Evolutionary conservation across 2,888 invertebrate genomes (phyloP), one percentile per base, ranked within the genome.

Genomic region (Caenorhabditis japonica): DNA sequence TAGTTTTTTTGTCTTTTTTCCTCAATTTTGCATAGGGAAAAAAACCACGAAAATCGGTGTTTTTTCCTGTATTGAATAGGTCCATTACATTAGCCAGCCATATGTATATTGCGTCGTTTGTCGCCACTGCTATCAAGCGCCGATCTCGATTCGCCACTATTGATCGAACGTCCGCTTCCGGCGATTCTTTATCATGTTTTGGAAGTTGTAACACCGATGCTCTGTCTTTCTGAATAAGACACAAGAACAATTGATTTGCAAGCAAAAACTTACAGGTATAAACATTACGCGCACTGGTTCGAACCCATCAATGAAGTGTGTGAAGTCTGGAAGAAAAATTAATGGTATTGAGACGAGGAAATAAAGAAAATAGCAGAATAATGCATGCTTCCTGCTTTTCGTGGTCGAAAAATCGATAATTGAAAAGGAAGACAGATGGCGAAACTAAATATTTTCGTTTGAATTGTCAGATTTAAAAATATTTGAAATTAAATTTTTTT

Each of bases 71-170:
- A n/a, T n/a, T n/a, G n/a, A n/a, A 21, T 17, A 51, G 15, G 15
- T 33, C 12, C 23, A 76, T 61, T 52, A 86, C 86, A 72, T 84
- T 78, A 15, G 84, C 71, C n/a, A 82, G 75, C 74, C 79, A 87
- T 34, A 87, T 78, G 56, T 78, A 82, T 3, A 87, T 30, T 0
- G 79, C 51, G 25, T 78, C 69, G 21, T 58, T 62, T 0, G 84
- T 83, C 1, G 81, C 74, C 13, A 80, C 72, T 10, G 83, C 84
- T 46, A 85, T 66, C 21, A 86, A 60, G 8, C 74, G 70, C n/a
- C 81, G 74, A 23, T 86, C 87, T n/a, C 86, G 73, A 58, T 87
- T 86, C 4, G 81, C 82, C 4, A 69, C 74, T 8, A 86, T 71
- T n/a, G 58, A 66, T 30, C 51, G 41, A 21, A 66, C 19, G n/a